Evolutionary conservation across 2,888 invertebrate genomes (phyloP), one percentile per base, ranked within the genome.

Genomic region (Phytoseiulus persimilis): DNA sequence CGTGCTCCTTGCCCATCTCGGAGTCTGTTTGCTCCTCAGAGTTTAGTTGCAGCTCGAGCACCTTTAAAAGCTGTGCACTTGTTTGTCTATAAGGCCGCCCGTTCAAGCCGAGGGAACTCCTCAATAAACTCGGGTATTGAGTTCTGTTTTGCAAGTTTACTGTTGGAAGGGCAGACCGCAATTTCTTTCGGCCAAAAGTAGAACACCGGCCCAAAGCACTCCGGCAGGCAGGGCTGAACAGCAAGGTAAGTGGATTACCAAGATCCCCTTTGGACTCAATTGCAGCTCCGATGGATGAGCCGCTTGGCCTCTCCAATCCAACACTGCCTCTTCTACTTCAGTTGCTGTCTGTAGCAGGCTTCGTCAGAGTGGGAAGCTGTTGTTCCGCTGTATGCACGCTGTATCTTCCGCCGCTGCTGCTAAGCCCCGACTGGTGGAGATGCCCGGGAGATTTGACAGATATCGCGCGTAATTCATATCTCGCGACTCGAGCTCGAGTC

Each of bases 221-320:
- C 65, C 65, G 18, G 65, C 65, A 65, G 65, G 65, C 65, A 65
- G 65, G 18, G 28, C 65, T 28, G 28, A 65, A 65, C 65, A 65
- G 65, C 65, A 65, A 65, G 65, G 65, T 65, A 65, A 65, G 65
- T 65, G 65, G 65, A 65, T 65, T 65, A 65, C 65, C 9, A 65
- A 65, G 65, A 65, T 65, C 65, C 65, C 65, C 65, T 65, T 65
- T 65, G 65, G 65, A 65, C 65, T 65, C 65, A 65, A 65, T 65
- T 65, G 65, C 65, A 23, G 28, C 65, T 65, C 65, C 65, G 65
- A 65, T 65, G 65, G 65, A 65, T 65, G 65, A 65, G 65, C 65
- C 65, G 65, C 65, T 65, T 65, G 65, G 65, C 65, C 65, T 65
- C 65, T 65, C 65, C 65, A 65, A 65, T 65, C 65, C 65, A 65